Base-by-base conservation (phyloP, 1,140 invertebrate species). In the Nymphalis io region DNA sequence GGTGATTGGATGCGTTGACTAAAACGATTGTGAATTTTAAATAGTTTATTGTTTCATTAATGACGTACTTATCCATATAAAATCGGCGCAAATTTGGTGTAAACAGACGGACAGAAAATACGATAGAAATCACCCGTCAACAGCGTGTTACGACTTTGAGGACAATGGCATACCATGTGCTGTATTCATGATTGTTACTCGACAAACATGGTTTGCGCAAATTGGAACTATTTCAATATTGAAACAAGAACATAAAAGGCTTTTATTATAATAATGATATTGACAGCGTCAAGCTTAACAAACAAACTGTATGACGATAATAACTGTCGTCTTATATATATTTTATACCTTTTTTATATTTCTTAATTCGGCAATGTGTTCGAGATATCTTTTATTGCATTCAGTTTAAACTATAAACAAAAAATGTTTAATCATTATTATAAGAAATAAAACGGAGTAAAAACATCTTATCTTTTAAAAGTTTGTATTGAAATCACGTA, bases 31-130 rank as follows among this genome's bases (percentile, higher is more conserved):
- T 20, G 67, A n/a, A 69, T 57, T 62, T 57, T 20, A 15, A 69
- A 69, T 44, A 46, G 23, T 59, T 20, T 57, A 57, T 62, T 53
- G 18, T 51, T 48, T 40, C 13, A 33, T 16, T n/a, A 12, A 16
- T 51, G 46, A 51, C 46, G 16, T 20, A 16, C 15, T 6, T 20
- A 11, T 18, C 11, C 46, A 13, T 23, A 27, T 55, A 51, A 27
- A 33, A 23, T 13, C 23, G 21, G 70, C 23, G 27, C 71, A 61
- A 74, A 77, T 76, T 83, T 77, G 65, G 73, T 80, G 74, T 84
- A 81, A 74, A 81, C 81, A 85, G 75, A 74, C 84, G 81, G 39
- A 48, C 46, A n/a, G 18, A 48, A 48, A 63, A 75, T 67, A 86
- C 79, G 83, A 87, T 85, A 74, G 74, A 38, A 2, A 33, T 53